A percentile compares a stretch with the other conserved stretches of the same genome.
Evolutionary conservation across 2,797 vertebrate genomes (phyloP).

Genomic region (Takifugu ocellatus): DNA sequence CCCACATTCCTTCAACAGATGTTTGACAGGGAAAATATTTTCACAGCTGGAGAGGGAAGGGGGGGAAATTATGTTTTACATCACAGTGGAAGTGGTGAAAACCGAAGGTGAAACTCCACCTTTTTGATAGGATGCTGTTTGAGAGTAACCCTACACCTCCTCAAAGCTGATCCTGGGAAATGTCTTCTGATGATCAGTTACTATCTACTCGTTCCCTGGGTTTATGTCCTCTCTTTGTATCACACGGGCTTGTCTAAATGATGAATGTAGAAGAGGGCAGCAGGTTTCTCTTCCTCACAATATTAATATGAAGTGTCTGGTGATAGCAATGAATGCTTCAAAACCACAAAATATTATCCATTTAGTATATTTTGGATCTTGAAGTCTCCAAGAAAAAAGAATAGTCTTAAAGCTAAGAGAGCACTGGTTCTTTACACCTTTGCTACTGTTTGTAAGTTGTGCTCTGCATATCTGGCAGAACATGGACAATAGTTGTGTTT

Average conservation of each 20-base stretch:
- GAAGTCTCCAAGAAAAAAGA: too few relatives aligned
- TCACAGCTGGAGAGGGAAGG: slow-evolving; percentile 80
- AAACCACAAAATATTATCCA: not conserved
- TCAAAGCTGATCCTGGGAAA: slow-evolving; percentile 12
- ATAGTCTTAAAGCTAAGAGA: too few relatives aligned
- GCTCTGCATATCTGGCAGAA: too few relatives aligned
- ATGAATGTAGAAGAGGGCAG: slow-evolving; percentile 29
- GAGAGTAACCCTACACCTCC: slow-evolving; percentile 6
- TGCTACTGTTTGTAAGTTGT: too few relatives aligned
- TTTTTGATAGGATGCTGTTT: slow-evolving; percentile 20
- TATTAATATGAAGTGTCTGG: slow-evolving; percentile 7
- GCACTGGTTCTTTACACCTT: too few relatives aligned
- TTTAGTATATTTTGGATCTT: too few relatives aligned
- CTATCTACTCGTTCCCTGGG: slow-evolving; percentile 14
- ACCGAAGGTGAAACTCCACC: slow-evolving; percentile 11
- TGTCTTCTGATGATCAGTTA: slow-evolving; percentile 14
- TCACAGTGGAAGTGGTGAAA: slow-evolving; percentile 69
- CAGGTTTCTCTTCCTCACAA: slow-evolving; percentile 23
- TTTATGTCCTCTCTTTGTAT: slow-evolving; percentile 7
- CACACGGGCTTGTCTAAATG: slow-evolving; percentile 13
- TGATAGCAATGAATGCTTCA: not conserved
- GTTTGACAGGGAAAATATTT: slow-evolving; percentile 83
- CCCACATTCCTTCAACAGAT: slow-evolving; percentile 82
- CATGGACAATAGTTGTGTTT: too few relatives aligned
- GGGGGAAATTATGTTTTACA: slow-evolving; percentile 54